These are phyloP conservation scores for Temnothorax rugatulus DNA, from an alignment of 2,888 invertebrate species.

Conservation along the genomic window DNA sequence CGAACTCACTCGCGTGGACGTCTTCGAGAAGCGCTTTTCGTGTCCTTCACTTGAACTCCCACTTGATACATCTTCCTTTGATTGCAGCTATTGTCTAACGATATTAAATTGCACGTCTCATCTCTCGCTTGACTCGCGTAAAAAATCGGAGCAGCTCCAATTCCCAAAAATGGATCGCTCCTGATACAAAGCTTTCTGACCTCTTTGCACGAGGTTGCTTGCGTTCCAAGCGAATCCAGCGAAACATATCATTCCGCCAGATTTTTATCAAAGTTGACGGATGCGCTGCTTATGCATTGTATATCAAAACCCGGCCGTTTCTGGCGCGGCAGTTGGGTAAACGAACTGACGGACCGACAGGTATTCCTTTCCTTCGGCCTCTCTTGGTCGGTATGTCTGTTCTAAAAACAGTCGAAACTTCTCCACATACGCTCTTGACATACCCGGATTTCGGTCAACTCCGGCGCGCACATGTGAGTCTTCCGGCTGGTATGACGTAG, in stretches of 20 bases:
- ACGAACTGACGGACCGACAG: not conserved
- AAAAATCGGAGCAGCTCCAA: not conserved
- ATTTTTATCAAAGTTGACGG: not conserved
- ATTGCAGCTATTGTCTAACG: not conserved
- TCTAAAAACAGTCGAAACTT: conserved; percentile 9
- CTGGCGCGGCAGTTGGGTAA: not conserved
- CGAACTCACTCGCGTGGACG: not conserved
- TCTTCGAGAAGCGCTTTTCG: not conserved
- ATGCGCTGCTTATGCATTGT: not conserved
- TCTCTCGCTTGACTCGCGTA: not conserved
- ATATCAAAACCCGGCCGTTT: not conserved
- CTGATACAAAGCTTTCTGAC: not conserved
- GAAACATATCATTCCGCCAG: not conserved
- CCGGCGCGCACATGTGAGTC: not conserved
- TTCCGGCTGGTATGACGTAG: conserved; percentile 21
- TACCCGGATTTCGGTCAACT: conserved; percentile 16
- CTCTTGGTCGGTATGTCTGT: not conserved
- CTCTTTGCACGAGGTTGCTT: not conserved
- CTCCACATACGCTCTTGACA: not conserved
- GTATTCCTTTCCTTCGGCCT: not conserved
- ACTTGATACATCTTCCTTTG: not conserved
- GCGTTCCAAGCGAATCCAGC: not conserved
- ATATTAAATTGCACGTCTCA: not conserved
- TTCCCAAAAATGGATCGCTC: not conserved
- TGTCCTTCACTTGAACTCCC: not conserved